Evolutionary conservation across 2,797 vertebrate genomes (phyloP).

Genomic region (Meriones psammophilus): DNA sequence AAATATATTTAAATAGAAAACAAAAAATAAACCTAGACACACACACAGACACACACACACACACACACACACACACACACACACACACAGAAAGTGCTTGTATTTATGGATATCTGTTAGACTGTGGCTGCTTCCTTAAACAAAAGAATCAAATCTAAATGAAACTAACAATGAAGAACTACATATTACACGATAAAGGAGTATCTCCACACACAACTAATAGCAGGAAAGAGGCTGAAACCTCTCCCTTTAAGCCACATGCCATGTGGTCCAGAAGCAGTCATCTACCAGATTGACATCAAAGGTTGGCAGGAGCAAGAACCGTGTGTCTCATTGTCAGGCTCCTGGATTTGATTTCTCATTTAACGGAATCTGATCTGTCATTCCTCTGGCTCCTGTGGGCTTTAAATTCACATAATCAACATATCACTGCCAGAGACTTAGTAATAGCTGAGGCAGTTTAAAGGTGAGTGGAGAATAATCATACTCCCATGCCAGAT

Average conservation of each 20-base stretch:
- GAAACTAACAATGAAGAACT: slow-evolving; percentile 66
- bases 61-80: too few species aligned
- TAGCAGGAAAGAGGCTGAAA: slow-evolving; percentile 66
- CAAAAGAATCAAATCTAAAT: slow-evolving; percentile 61
- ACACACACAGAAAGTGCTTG: too few species aligned
- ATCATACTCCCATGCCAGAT: slow-evolving; percentile 76
- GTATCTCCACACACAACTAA: slow-evolving; percentile 58
- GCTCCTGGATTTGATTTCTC: slow-evolving; percentile 82
- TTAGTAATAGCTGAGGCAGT: slow-evolving; percentile 79
- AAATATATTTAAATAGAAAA: too few species aligned
- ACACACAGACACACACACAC: too few species aligned
- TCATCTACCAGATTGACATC: slow-evolving; percentile 80
- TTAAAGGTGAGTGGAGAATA: slow-evolving; percentile 82
- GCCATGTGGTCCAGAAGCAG: slow-evolving; percentile 74
- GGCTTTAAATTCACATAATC: slow-evolving; percentile 83
- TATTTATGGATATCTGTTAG: background rate
- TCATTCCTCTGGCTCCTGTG: slow-evolving; percentile 79
- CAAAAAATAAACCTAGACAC: too few species aligned
- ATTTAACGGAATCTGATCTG: slow-evolving; percentile 80
- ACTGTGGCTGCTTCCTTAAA: slow-evolving; percentile 48
- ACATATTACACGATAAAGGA: slow-evolving; percentile 25
- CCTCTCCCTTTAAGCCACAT: slow-evolving; percentile 61
- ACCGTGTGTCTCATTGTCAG: slow-evolving; percentile 70
- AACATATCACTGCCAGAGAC: slow-evolving; percentile 83
- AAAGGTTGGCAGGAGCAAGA: slow-evolving; percentile 69